A percentile compares a stretch with the other conserved stretches of the same genome.
These are phyloP conservation scores for Apodemus agrarius DNA, from an alignment of 2,797 vertebrate genomes.

Conservation along the genomic window DNA sequence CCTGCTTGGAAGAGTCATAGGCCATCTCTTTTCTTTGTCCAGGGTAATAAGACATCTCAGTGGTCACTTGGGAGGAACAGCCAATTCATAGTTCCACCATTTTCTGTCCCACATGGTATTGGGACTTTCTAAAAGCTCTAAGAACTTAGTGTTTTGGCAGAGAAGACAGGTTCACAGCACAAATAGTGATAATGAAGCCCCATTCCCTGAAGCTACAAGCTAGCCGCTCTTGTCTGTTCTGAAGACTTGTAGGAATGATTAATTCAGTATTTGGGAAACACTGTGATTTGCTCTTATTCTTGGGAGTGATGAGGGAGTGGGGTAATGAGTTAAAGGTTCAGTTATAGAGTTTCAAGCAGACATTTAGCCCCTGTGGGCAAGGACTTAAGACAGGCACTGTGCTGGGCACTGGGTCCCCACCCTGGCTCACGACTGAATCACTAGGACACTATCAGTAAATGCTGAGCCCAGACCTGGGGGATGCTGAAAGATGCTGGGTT, in stretches of 20 bases:
- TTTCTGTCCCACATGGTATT: conserved; percentile 18
- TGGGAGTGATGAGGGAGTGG: background rate
- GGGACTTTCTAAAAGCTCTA: background rate
- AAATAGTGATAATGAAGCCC: conserved; percentile 25
- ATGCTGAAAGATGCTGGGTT: background rate
- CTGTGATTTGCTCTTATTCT: conserved; percentile 13
- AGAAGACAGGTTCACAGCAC: background rate
- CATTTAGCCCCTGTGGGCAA: background rate
- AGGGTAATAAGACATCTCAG: background rate
- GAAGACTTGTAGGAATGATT: conserved; percentile 30
- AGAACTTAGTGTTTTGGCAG: conserved; percentile 54
- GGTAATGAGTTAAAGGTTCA: background rate
- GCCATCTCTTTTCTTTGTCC: background rate
- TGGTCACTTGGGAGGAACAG: background rate
- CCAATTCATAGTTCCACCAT: background rate
- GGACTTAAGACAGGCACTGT: background rate
- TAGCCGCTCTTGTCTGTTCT: conserved; percentile 48
- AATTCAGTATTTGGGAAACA: conserved; percentile 59
- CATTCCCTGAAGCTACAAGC: conserved; percentile 56
- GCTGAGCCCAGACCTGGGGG: background rate
- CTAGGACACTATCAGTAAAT: background rate
- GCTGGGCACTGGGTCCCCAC: background rate
- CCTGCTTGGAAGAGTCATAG: background rate
- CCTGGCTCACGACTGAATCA: background rate
- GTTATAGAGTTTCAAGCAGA: background rate